phyloP scores from a whole-genome alignment of 1,140 invertebrate genomes.

The Muscidifurax raptorellus region DNA sequence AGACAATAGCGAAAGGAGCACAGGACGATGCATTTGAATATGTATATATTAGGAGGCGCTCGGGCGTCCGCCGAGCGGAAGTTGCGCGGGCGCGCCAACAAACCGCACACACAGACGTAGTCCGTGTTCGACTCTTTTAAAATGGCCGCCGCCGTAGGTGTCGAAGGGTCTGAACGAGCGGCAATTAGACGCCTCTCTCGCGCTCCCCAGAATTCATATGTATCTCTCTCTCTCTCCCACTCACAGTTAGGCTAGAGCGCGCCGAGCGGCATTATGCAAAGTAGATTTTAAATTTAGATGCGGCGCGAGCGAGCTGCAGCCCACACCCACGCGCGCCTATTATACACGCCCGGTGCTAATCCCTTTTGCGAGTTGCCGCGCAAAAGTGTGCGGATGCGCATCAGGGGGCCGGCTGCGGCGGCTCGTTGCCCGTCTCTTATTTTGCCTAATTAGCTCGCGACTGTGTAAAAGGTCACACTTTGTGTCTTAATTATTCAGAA shows the following conservation, averaged over 20 bases:
- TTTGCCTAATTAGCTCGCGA: slow-evolving; percentile 43
- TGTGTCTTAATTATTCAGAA: slow-evolving; percentile 45
- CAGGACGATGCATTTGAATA: background rate
- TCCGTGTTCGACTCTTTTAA: slow-evolving; percentile 62
- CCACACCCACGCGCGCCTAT: slow-evolving; percentile 57
- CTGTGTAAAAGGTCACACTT: slow-evolving; percentile 48
- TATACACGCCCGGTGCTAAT: slow-evolving; percentile 30
- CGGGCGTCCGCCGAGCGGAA: slow-evolving; percentile 53
- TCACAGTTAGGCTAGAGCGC: slow-evolving; percentile 52
- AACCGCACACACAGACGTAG: background rate
- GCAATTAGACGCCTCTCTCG: slow-evolving; percentile 70
- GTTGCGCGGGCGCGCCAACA: slow-evolving; percentile 48
- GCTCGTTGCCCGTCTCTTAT: slow-evolving; percentile 30
- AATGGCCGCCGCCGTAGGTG: slow-evolving; percentile 69
- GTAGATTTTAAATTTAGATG: slow-evolving; percentile 76
- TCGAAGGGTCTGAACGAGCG: slow-evolving; percentile 70
- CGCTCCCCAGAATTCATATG: background rate
- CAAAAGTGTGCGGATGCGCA: background rate
- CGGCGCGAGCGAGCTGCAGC: slow-evolving; percentile 53
- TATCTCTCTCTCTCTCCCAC: slow-evolving; percentile 42
- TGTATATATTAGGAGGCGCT: no score
- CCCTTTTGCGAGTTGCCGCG: slow-evolving; percentile 27
- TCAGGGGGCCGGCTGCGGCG: background rate
- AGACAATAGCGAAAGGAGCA: background rate
- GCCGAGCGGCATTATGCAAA: slow-evolving; percentile 73